Evolutionary conservation across 2,797 vertebrate species (phyloP).

Genomic region (Syncerus caffer): DNA sequence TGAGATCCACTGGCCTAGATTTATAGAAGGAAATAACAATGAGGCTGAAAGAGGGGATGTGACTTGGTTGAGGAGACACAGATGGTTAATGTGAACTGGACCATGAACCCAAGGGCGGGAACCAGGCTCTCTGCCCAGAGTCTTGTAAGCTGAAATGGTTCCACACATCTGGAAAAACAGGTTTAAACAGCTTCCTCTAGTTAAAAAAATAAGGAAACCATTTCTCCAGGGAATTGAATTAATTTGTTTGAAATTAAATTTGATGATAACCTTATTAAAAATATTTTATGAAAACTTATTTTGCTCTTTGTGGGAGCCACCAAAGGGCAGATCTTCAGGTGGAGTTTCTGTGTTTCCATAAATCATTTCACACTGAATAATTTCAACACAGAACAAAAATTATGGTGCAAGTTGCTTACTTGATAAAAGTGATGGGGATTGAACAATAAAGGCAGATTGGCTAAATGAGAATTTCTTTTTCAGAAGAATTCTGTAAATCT

Average conservation of each 20-base stretch:
- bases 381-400: not conserved
- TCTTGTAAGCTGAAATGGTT: not conserved
- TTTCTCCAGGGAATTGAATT: conserved; percentile 3
- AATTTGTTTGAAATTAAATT: conserved; percentile 45
- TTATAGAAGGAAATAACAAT: not conserved
- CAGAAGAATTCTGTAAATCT: not conserved
- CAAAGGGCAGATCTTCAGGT: not conserved
- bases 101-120: not conserved
- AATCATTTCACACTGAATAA: not conserved
- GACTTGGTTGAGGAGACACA: not conserved
- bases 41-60: not conserved
- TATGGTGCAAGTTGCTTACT: not conserved
- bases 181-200: not conserved
- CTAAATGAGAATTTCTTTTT: not conserved
- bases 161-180: not conserved
- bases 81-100: not conserved
- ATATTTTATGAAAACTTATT: not conserved
- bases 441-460: not conserved
- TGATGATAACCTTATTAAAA: not conserved
- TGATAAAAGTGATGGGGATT: not conserved
- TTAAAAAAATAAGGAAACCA: not conserved
- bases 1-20: not conserved
- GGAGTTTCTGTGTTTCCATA: not conserved
- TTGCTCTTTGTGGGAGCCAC: not conserved
- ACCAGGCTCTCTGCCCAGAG: not conserved